Conservation (phyloP, 2,888 invertebrate species). For the Norana najaformis region DNA sequence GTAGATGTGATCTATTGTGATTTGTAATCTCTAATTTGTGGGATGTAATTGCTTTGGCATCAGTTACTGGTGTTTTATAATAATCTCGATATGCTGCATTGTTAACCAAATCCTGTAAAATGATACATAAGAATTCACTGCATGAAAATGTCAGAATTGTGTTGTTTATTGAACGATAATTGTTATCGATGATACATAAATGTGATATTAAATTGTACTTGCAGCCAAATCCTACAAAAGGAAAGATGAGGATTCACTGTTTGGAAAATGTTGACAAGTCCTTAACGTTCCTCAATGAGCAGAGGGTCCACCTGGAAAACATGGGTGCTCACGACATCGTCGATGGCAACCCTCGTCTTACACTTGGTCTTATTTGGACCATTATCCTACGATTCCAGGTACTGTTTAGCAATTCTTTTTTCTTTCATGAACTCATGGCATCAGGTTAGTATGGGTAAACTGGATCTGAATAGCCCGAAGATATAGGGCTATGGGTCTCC, state of each 20-base stretch:
- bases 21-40: too few species aligned
- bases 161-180: too few species aligned
- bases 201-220: constrained; percentile 36
- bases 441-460: neutral
- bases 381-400: constrained; percentile 99
- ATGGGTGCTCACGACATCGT: constrained; percentile 99
- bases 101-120: neutral
- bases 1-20: too few species aligned
- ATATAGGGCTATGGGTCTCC: too few species aligned
- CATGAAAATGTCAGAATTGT: too few species aligned
- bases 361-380: constrained; percentile 98
- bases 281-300: constrained; percentile 93
- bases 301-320: constrained; percentile 96
- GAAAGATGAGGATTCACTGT: constrained; percentile 99
- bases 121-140: too few species aligned
- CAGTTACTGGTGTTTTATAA: too few species aligned
- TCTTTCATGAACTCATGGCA: neutral
- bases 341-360: constrained; percentile 94
- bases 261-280: constrained; percentile 99
- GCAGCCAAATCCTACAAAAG: constrained; percentile 92
- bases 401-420: constrained; percentile 32
- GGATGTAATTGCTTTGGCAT: too few species aligned
- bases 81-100: neutral
- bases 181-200: neutral
- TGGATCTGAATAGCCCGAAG: neutral